Base-by-base conservation (phyloP, 2,113 vertebrate species). In the Leucopsar rothschildi region DNA sequence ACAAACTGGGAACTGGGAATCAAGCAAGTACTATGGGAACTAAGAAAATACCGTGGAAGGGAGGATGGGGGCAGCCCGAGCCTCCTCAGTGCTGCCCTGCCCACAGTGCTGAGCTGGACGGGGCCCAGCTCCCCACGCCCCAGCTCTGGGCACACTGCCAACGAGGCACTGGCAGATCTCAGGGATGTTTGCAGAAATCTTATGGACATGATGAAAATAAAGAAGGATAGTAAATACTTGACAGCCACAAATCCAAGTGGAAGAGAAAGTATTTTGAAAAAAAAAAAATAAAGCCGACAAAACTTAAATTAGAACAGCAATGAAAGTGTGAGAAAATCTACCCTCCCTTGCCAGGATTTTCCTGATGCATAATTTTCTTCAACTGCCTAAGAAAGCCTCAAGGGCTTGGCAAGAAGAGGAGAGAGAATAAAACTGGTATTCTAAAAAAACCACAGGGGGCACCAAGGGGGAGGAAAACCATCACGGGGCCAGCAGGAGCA, bases 211-310 rank as follows among this genome's bases (percentile, higher is more conserved):
- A 94, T 1, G 21, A 70, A 93, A 96, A 90, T 42, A 91, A 94
- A 69, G 64, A 40, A 88, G 79, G 79, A 44, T 7, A 64, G 79
- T 33, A 83, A 94, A 91, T 57, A 91, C 82, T 80, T 63, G 88
- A 96, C 92, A 94, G 90, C 85, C 71, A 55, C 10, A 95, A 92
- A 95, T 77, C 92, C 64, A 29, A 94, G 86, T 44, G 72, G 90
- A 90, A 73, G 88, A 95, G 82, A 82, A 86, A 78, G 56, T 78
- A 60, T 63, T 94, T 53, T 17, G 15, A 11, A 66, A 72, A 75
- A 45, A 37, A 50, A 50, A 76, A 86, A 78, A 68, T 24, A 63
- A 82, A 78, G 56, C 65, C 5, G 22, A 90, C 68, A 83, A 81
- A 95, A 92, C 76, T 88, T 47, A 86, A 96, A 88, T 85, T 23